Evolutionary conservation across 1,140 invertebrate species (phyloP).

Genomic region (Drosophila burlai): DNA sequence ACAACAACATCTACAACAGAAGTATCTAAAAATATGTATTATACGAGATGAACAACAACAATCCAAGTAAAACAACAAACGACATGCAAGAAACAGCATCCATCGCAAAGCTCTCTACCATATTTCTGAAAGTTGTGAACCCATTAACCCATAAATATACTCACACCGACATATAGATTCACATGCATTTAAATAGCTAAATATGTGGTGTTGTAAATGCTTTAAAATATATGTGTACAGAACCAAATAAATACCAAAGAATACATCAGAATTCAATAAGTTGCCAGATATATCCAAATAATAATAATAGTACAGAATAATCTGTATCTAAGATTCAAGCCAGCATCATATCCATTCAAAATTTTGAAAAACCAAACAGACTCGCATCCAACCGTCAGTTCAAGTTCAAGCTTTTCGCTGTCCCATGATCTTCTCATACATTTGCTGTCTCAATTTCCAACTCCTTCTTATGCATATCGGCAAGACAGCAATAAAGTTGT

Average conservation of each 20-base stretch:
- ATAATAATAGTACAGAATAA: constrained; percentile 1
- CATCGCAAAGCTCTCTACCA: constrained; percentile 43
- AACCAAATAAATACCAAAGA: constrained; percentile 40
- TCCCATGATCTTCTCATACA: constrained; percentile 1
- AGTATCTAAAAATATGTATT: constrained; percentile 54
- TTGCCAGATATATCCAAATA: constrained; percentile 16
- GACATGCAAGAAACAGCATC: constrained; percentile 36
- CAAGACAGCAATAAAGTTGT: constrained; percentile 31
- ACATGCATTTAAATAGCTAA: constrained; percentile 62
- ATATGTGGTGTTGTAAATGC: constrained; percentile 73
- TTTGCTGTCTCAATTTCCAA: constrained; percentile 13
- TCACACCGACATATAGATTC: constrained; percentile 24
- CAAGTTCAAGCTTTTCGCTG: constrained; percentile 3
- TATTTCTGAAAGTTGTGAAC: constrained; percentile 68
- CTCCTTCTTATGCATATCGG: constrained; percentile 22
- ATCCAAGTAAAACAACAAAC: constrained; percentile 34
- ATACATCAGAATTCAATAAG: constrained; percentile 53
- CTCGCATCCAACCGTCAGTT: constrained; percentile 5
- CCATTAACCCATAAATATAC: constrained; percentile 31
- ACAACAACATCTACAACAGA: constrained; percentile 61
- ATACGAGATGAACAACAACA: constrained; percentile 43
- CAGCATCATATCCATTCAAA: constrained; percentile 14
- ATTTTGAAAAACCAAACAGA: background rate
- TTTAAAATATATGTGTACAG: constrained; percentile 62
- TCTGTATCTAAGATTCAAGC: constrained; percentile 17